A percentile compares a stretch with the other conserved stretches of the same genome.
Evolutionary conservation across 2,113 vertebrate genomes (phyloP).

Genomic region (Piprites chloris): DNA sequence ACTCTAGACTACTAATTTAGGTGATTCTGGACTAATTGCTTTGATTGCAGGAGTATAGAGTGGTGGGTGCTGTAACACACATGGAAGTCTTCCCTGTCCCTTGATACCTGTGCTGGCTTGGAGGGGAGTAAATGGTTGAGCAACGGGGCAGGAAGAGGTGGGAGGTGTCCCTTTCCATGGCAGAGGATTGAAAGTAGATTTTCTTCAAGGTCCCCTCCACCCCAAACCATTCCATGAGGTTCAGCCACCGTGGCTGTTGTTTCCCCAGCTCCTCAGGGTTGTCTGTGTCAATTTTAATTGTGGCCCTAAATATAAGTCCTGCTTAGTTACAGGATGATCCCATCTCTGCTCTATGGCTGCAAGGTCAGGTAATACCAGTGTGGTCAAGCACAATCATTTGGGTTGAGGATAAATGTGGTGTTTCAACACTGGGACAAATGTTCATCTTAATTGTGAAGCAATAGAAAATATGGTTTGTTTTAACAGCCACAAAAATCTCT

Average conservation of each 20-base stretch:
- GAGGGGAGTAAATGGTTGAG: neutral
- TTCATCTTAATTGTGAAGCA: neutral
- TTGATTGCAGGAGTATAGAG: neutral
- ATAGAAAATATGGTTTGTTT: neutral
- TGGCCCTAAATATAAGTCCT: neutral
- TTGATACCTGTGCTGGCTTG: rapidly evolving
- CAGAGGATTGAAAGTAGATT: neutral
- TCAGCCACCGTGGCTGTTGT: neutral
- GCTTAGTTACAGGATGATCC: neutral
- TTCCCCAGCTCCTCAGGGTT: too few species aligned
- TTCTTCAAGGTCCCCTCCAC: neutral
- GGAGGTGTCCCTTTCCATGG: neutral
- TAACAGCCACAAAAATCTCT: neutral
- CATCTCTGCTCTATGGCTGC: neutral
- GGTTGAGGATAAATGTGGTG: neutral
- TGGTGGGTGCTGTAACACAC: rapidly evolving
- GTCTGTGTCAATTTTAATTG: neutral
- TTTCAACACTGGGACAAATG: neutral
- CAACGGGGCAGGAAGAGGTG: neutral
- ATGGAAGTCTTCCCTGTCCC: rapidly evolving
- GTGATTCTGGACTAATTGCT: neutral
- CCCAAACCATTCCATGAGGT: neutral
- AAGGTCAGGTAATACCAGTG: neutral
- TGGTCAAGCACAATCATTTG: neutral
- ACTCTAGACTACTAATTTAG: neutral